These are phyloP conservation scores for Dermochelys coriacea DNA, from an alignment of 2,797 vertebrate species.

Conservation along the genomic window DNA sequence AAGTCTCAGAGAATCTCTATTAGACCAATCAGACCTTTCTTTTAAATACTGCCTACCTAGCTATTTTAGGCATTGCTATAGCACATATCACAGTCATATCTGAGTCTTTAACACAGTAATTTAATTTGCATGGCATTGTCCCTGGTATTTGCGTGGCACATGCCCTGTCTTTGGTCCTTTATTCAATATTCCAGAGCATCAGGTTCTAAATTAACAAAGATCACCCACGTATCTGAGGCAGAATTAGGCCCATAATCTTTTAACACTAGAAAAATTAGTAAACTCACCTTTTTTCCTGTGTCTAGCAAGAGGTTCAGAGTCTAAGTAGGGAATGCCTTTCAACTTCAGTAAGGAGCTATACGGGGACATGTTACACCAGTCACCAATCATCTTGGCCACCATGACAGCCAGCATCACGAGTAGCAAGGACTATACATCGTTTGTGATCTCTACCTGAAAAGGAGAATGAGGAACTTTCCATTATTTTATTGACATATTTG, in stretches of 20 bases:
- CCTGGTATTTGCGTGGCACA: neutral
- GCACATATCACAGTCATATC: neutral
- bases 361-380: constrained; percentile 29
- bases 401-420: constrained; percentile 57
- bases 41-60: neutral
- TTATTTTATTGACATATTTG: neutral
- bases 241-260: neutral
- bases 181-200: neutral
- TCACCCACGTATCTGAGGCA: neutral
- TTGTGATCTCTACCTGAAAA: constrained; percentile 67
- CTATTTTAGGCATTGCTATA: neutral
- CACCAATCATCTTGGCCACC: constrained; percentile 50
- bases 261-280: neutral
- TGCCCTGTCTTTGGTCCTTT: neutral
- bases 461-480: neutral
- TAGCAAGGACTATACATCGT: constrained; percentile 63
- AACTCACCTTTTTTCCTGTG: constrained; percentile 56
- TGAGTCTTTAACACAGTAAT: neutral
- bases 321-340: constrained; percentile 65
- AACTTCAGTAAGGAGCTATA: constrained; percentile 66
- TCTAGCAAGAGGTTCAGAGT: constrained; percentile 12
- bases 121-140: neutral
- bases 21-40: neutral
- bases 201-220: neutral
- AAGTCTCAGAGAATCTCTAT: neutral